Evolutionary conservation across 2,888 invertebrate genomes (phyloP), one percentile per base, ranked within the genome.

Genomic region (Ethmia dodecea): DNA sequence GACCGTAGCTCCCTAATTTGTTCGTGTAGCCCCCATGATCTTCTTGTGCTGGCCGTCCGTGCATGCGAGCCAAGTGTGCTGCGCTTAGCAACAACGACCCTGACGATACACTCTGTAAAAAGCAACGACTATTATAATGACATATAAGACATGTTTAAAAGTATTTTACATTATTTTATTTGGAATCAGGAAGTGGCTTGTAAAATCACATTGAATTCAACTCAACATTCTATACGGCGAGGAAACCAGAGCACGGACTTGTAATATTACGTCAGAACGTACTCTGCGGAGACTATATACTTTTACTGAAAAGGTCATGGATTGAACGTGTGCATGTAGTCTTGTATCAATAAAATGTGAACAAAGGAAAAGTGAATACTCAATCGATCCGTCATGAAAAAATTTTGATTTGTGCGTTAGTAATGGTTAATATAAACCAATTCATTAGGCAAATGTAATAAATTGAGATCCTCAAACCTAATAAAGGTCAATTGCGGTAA

Each of bases 81-180:
- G 94, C 93, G 49, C 93, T 94, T 60, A 95, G 72, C 45, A 95
- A 86, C 55, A 94, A 73, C 39, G 94, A 94, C 45, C 94, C 94
- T 43, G 94, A 94, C 60, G 92, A 92, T 48, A 90, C 93, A 74
- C 94, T 94, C 94, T 94, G 88, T 31, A 88, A 89, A 44, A 29
- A 31, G 24, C 22, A 35, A 30, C 25, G 30, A n/a, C n/a, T n/a
- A n/a, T n/a, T n/a, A n/a, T n/a, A n/a, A n/a, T n/a, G n/a, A n/a
- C n/a, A n/a, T n/a, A n/a, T n/a, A n/a, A n/a, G n/a, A n/a, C n/a
- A n/a, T n/a, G n/a, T n/a, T n/a, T n/a, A n/a, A n/a, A n/a, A n/a
- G n/a, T n/a, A n/a, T n/a, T n/a, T n/a, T n/a, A n/a, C n/a, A 31
- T 35, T 31, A 31, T 33, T 34, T 44, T 20, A 16, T 16, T 34